phyloP scores from a whole-genome alignment of 1,140 invertebrate genomes.

The Hycleus phaleratus region DNA sequence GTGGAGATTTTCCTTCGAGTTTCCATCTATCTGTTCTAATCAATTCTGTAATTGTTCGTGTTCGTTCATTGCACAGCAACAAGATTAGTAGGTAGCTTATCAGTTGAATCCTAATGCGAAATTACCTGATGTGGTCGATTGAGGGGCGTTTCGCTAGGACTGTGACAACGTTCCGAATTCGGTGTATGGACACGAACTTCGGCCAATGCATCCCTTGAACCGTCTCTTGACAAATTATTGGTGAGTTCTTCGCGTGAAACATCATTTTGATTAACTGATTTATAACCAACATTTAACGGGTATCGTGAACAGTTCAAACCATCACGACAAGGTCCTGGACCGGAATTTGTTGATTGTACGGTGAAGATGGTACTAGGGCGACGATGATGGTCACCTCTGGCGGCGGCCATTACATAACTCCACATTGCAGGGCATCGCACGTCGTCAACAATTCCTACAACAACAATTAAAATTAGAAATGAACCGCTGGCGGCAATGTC shows the following conservation, averaged over 20 bases:
- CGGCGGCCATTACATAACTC: slow-evolving; percentile 51
- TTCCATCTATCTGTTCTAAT: too few relatives aligned
- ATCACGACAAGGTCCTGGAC: slow-evolving; percentile 35
- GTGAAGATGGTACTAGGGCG: slow-evolving; percentile 37
- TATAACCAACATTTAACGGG: slow-evolving; percentile 9
- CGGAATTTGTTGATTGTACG: slow-evolving; percentile 26
- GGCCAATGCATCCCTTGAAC: slow-evolving; percentile 35
- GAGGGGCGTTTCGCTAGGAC: slow-evolving; percentile 4
- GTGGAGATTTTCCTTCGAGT: too few relatives aligned
- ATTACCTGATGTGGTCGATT: slow-evolving; percentile 5
- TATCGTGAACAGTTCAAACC: slow-evolving; percentile 19
- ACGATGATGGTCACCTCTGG: slow-evolving; percentile 44
- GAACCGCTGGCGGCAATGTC: too few relatives aligned
- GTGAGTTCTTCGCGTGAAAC: slow-evolving; percentile 27
- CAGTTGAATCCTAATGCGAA: too few relatives aligned
- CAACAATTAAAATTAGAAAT: too few relatives aligned
- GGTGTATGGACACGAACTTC: slow-evolving; percentile 35
- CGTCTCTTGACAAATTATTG: slow-evolving; percentile 32
- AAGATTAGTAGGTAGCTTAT: too few relatives aligned
- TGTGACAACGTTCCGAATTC: slow-evolving; percentile 14
- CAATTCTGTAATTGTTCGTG: too few relatives aligned
- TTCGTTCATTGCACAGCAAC: too few relatives aligned
- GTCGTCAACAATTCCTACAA: slow-evolving; percentile 10
- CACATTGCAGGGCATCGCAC: slow-evolving; percentile 43
- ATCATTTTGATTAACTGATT: slow-evolving; percentile 14